Percentiles rank a stretch among this genome's conserved stretches.
These are phyloP conservation scores for Spea multiplicata DNA, from an alignment of 2,113 vertebrate genomes.

Conservation along the genomic window DNA sequence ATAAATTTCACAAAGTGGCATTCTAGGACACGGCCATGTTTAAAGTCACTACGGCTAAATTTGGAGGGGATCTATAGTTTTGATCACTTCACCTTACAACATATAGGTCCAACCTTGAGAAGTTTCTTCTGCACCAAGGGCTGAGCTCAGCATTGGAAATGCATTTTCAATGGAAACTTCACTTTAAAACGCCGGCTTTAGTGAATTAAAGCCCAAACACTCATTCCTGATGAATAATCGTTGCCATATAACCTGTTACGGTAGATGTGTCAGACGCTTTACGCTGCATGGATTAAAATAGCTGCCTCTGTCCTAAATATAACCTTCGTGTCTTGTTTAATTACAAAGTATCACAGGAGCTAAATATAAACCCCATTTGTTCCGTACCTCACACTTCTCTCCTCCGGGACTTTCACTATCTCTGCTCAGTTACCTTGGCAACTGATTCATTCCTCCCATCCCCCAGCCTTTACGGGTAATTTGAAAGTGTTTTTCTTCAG, in stretches of 20 bases:
- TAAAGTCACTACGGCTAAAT: no score
- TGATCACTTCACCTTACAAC: no score
- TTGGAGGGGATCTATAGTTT: no score
- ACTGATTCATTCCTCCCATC: constrained; percentile 31
- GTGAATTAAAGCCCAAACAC: no score
- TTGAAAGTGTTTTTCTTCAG: constrained; percentile 30
- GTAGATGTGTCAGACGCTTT: not conserved
- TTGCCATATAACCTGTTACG: not conserved
- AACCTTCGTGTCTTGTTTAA: constrained; percentile 21
- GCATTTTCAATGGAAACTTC: no score
- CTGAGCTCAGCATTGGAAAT: no score
- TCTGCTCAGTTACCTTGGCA: constrained; percentile 22
- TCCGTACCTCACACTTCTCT: constrained; percentile 20
- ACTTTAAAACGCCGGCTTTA: no score
- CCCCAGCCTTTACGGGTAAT: constrained; percentile 19
- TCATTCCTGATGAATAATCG: no score
- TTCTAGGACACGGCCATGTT: no score
- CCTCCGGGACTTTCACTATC: constrained; percentile 34
- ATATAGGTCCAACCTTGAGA: no score
- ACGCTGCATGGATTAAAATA: constrained; percentile 3
- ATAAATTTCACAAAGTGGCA: no score
- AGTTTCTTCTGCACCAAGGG: no score
- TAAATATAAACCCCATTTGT: constrained; percentile 24
- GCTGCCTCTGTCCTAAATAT: constrained; percentile 29
- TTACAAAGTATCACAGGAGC: constrained; percentile 14